A percentile compares a stretch with the other conserved stretches of the same genome.
phyloP scores from a whole-genome alignment of 2,797 vertebrate genomes.

The Cuculus canorus region DNA sequence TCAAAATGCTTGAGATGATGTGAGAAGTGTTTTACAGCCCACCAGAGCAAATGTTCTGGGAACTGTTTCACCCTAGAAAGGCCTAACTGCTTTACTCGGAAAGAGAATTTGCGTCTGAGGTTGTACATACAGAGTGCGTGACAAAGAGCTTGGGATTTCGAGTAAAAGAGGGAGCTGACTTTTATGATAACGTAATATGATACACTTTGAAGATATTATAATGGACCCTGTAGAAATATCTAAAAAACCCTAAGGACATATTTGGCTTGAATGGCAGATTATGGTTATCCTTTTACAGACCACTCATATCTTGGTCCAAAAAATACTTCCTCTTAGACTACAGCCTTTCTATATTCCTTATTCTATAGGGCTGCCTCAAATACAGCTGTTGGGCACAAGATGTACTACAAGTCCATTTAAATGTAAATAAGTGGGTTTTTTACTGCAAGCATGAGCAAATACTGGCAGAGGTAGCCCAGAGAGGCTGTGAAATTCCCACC shows the following conservation, averaged over 20 bases:
- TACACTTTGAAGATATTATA: neutral
- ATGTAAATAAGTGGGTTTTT: fast-evolving
- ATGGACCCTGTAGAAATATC: neutral
- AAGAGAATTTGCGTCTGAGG: neutral
- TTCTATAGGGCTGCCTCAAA: neutral
- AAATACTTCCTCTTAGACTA: neutral
- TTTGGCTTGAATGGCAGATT: neutral
- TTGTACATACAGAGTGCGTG: neutral
- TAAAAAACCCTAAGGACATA: neutral
- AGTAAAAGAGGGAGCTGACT: neutral
- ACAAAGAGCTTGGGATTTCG: neutral
- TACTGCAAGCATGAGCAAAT: neutral
- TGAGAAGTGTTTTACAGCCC: constrained; percentile 16
- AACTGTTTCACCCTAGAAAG: neutral
- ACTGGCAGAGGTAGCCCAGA: neutral
- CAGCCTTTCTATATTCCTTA: neutral
- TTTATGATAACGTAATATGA: neutral
- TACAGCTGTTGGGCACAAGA: neutral
- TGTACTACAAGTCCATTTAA: neutral
- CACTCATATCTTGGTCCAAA: neutral
- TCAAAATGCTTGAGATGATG: neutral
- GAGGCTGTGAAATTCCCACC: neutral
- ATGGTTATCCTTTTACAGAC: neutral
- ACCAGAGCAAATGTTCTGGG: neutral
- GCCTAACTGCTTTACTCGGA: neutral